phyloP scores from a whole-genome alignment of 2,888 invertebrate genomes.

The Stomorhina lunata region DNA sequence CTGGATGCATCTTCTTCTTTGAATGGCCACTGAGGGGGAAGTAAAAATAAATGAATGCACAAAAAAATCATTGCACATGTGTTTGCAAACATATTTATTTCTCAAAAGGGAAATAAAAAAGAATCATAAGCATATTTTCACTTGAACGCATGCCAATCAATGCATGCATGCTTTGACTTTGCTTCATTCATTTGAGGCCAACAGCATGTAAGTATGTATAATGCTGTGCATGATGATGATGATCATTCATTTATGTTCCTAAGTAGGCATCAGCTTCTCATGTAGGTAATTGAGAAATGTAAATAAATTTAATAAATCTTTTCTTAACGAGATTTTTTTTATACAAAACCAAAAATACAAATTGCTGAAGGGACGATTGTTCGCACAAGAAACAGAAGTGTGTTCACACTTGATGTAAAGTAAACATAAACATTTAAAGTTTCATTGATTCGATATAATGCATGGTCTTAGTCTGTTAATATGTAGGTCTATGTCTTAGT shows the following conservation, averaged over 20 bases:
- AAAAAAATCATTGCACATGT: constrained; percentile 41
- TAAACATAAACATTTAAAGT: too few species aligned
- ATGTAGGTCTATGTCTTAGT: too few species aligned
- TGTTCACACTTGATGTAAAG: constrained; percentile 7
- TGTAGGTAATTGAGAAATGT: constrained; percentile 60
- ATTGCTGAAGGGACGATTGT: neutral
- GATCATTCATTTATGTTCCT: constrained; percentile 40
- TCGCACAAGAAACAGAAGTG: neutral
- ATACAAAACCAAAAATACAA: neutral
- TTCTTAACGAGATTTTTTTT: constrained; percentile 52
- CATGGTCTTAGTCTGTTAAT: too few species aligned
- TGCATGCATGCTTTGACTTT: constrained; percentile 39
- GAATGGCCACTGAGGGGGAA: constrained; percentile 36
- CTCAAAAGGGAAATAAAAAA: constrained; percentile 11
- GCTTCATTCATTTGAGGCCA: constrained; percentile 47
- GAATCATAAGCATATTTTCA: constrained; percentile 62
- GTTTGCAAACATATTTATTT: constrained; percentile 42
- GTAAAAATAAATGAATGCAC: constrained; percentile 13
- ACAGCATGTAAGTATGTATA: constrained; percentile 5
- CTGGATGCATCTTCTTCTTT: constrained; percentile 36
- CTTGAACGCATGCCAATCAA: constrained; percentile 71
- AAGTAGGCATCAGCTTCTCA: constrained; percentile 53
- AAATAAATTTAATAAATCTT: constrained; percentile 64
- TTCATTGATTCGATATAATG: too few species aligned
- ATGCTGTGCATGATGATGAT: constrained; percentile 13